These are phyloP conservation scores for Unio delphinus DNA, from an alignment of 2,888 invertebrate genomes.

Conservation along the genomic window DNA sequence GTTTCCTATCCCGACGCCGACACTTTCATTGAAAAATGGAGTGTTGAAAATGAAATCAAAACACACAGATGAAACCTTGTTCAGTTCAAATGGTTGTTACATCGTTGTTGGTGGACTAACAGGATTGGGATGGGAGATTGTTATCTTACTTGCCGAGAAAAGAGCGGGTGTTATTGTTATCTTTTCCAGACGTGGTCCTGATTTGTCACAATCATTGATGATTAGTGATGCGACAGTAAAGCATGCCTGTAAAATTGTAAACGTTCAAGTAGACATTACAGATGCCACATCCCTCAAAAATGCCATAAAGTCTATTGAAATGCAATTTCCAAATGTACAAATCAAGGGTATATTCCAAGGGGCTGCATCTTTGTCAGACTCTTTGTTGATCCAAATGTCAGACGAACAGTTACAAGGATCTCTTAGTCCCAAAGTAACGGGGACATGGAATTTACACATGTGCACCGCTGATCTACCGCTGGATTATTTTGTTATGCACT, in stretches of 20 bases:
- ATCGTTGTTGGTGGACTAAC: slow-evolving; percentile 48
- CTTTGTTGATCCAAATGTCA: slow-evolving; percentile 28
- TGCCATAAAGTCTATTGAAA: slow-evolving; percentile 20
- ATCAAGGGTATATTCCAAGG: slow-evolving; percentile 53
- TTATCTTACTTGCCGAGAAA: slow-evolving; percentile 24
- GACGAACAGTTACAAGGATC: slow-evolving; percentile 29
- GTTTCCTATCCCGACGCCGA: no score
- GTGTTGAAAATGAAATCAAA: no score
- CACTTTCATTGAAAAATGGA: no score
- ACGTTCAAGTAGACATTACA: slow-evolving; percentile 37
- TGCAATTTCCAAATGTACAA: slow-evolving; percentile 7
- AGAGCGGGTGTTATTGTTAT: slow-evolving; percentile 38
- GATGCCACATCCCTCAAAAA: slow-evolving; percentile 23
- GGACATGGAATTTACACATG: slow-evolving; percentile 51
- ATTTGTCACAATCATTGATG: slow-evolving; percentile 14
- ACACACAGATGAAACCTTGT: no score
- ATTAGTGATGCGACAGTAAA: slow-evolving; percentile 16
- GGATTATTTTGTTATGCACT: slow-evolving; percentile 54
- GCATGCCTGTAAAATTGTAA: slow-evolving; percentile 19
- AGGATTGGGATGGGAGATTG: slow-evolving; percentile 50
- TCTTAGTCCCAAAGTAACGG: slow-evolving; percentile 46
- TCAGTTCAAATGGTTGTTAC: slow-evolving; percentile 1
- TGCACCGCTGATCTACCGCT: slow-evolving; percentile 32
- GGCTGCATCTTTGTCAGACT: slow-evolving; percentile 44
- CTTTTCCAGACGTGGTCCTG: slow-evolving; percentile 26